Evolutionary conservation across 2,797 vertebrate genomes (phyloP).

Genomic region (Remorina albescens): DNA sequence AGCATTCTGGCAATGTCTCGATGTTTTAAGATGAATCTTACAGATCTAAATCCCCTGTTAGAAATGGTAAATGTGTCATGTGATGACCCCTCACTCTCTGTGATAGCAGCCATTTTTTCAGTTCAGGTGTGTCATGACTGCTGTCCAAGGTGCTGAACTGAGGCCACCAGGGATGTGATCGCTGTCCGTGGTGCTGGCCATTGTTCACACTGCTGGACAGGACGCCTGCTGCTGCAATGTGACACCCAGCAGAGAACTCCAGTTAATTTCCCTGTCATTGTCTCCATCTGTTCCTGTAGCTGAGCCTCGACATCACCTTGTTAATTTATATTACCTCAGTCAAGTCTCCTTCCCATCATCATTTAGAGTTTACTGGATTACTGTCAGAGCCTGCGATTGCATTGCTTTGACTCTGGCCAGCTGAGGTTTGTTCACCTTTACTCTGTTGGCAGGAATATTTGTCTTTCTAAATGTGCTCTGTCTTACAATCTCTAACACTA

Average conservation of each 20-base stretch:
- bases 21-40: background rate
- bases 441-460: background rate
- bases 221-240: slow-evolving; percentile 32
- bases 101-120: background rate
- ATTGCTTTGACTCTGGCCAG: background rate
- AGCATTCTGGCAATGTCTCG: background rate
- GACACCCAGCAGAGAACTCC: slow-evolving; percentile 17
- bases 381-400: background rate
- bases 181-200: slow-evolving; percentile 42
- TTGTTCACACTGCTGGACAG: background rate
- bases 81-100: background rate
- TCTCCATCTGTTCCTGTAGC: slow-evolving; percentile 48
- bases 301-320: slow-evolving; percentile 24
- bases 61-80: background rate
- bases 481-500: background rate
- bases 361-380: background rate
- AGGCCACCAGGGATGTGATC: background rate
- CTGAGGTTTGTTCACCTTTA: background rate
- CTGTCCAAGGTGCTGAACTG: slow-evolving; percentile 55
- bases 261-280: slow-evolving; percentile 28
- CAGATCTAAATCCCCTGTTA: background rate
- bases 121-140: slow-evolving; percentile 10
- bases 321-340: slow-evolving; percentile 32
- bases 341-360: background rate
- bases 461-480: background rate